Percentiles rank a stretch among this genome's conserved stretches.
Conservation (phyloP, 35 echinoderm and acorn worm genomes). For the Heliocidaris tuberculata region DNA sequence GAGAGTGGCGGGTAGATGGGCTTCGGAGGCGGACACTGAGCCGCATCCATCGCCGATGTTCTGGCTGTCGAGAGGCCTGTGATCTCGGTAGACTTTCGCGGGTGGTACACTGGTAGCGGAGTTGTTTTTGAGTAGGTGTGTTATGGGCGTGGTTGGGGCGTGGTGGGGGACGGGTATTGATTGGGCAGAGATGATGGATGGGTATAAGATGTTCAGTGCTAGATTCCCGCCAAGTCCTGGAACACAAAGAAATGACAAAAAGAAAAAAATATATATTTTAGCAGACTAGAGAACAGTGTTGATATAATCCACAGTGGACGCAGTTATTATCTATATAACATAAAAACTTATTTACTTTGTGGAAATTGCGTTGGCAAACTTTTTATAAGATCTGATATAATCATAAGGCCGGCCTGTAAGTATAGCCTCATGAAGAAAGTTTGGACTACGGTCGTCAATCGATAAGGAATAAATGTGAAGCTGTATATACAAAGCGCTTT, state of each 20-base stretch:
- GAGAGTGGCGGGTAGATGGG: slow-evolving; percentile 64
- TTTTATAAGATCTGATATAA: neutral
- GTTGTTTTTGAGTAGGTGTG: neutral
- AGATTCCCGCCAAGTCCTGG: slow-evolving; percentile 4
- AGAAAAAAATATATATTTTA: neutral
- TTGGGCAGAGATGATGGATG: neutral
- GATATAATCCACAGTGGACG: neutral
- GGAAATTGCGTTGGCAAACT: neutral
- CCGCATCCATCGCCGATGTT: neutral
- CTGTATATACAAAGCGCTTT: no score
- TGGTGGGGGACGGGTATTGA: neutral
- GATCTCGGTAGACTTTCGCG: neutral
- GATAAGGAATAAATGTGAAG: no score
- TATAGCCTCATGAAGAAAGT: no score
- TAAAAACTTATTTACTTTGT: neutral
- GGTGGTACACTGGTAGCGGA: neutral
- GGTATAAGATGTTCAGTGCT: slow-evolving; percentile 17
- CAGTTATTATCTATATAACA: neutral
- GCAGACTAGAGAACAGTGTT: neutral
- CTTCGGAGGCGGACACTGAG: slow-evolving; percentile 38
- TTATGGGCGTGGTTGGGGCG: neutral
- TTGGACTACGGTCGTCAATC: no score
- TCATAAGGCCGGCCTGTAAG: no score
- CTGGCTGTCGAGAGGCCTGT: neutral
- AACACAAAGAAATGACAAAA: neutral